Conservation (phyloP, 2,113 vertebrate genomes). For the Empidonax traillii region DNA sequence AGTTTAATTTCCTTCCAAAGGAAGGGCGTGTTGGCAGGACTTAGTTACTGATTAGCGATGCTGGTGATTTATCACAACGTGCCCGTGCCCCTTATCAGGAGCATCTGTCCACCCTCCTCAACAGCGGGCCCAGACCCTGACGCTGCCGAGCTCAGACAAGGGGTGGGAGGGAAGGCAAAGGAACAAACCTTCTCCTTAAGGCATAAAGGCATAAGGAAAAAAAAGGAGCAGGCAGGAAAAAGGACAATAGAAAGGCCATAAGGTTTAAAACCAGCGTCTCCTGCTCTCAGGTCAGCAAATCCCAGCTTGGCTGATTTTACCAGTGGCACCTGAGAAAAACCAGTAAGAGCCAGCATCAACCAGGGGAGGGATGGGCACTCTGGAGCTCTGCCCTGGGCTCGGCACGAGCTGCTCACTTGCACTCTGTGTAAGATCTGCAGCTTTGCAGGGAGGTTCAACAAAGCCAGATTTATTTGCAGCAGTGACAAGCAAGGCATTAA, state of each 20-base stretch:
- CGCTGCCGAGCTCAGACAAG: background rate
- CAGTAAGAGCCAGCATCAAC: background rate
- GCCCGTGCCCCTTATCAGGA: fast-evolving
- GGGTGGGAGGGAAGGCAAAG: background rate
- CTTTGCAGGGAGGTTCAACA: background rate
- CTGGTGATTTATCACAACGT: fast-evolving
- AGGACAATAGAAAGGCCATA: background rate
- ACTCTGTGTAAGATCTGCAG: background rate
- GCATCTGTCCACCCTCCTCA: background rate
- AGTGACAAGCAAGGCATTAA: background rate
- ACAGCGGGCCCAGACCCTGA: fast-evolving
- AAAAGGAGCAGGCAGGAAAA: background rate
- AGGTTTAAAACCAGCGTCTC: background rate
- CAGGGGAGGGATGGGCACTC: background rate
- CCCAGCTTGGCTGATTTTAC: background rate
- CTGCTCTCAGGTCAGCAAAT: background rate
- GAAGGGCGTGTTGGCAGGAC: background rate
- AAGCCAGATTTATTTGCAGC: background rate
- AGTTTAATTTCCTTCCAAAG: background rate
- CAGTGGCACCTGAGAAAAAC: background rate
- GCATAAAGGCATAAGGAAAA: background rate
- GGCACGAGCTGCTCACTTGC: background rate
- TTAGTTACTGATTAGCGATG: fast-evolving
- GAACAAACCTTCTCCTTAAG: background rate
- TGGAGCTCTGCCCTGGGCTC: background rate